A percentile compares a stretch with the other conserved stretches of the same genome.
These are phyloP conservation scores for Tauraco hartlaubi DNA, from an alignment of 2,797 vertebrate genomes.

Conservation along the genomic window DNA sequence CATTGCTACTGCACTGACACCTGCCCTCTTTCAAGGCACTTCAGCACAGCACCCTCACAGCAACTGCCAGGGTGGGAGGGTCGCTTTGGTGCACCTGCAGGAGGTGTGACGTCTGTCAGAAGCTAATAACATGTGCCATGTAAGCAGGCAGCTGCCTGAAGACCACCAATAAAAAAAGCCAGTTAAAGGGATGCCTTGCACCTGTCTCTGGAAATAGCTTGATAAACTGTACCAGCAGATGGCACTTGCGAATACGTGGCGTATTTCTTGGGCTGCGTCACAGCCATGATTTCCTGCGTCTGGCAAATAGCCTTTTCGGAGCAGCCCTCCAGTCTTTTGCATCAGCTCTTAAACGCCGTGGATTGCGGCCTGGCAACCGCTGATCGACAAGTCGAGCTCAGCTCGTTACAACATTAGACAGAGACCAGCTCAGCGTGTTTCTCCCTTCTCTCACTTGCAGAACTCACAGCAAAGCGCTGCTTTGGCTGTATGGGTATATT, in stretches of 20 bases:
- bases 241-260: not conserved
- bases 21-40: not conserved
- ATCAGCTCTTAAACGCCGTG: not conserved
- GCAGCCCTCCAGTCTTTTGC: not conserved
- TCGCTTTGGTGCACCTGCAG: not conserved
- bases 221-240: not conserved
- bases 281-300: not conserved
- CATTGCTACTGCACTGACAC: not conserved
- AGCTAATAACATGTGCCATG: fast-evolving
- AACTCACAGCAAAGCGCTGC: not conserved
- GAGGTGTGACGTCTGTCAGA: not conserved
- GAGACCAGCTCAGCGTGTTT: not conserved
- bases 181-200: not conserved
- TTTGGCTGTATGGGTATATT: not conserved
- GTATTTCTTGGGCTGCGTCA: not conserved
- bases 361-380: not conserved
- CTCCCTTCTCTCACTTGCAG: not conserved
- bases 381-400: not conserved
- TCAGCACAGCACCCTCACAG: not conserved
- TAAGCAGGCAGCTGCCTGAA: not conserved
- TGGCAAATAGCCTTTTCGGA: not conserved
- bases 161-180: not conserved
- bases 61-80: not conserved
- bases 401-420: not conserved
- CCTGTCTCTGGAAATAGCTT: not conserved